Base-by-base conservation (phyloP, 2,797 vertebrate genomes). In the Urocyon cinereoargenteus region DNA sequence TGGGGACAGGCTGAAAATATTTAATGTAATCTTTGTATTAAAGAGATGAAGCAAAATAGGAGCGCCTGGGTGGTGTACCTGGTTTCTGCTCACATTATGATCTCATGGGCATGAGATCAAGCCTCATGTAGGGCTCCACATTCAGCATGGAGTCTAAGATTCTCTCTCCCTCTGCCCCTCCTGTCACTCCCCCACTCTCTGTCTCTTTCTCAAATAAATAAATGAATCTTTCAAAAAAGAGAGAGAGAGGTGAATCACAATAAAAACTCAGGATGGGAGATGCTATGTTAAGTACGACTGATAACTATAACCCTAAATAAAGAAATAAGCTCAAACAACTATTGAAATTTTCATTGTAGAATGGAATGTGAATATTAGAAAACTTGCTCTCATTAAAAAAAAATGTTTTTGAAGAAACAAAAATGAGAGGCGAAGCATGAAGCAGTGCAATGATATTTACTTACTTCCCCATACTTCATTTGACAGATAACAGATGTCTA, bases 401-500 rank as follows among this genome's bases (percentile, higher is more conserved):
- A 78, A 36, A 6, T 79, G 73, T 86, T 96, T 82, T 86, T 93
- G 73, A 95, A 90, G 53, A 90, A 90, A 81, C 18, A 24, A 86
- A 86, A 61, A 22, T 1, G 1, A 55, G 86, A 86, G 6, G 61
- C 19, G 59, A 61, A 70, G 55, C 62, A 15, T 85, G 70, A 95
- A n/a, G 88, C 57, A 81, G 12, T 88, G 12, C 16, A 13, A 34
- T 24, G 64, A 81, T 51, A 81, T 68, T 61, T 62, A 82, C 61
- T 61, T 62, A 82, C 61, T 78, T 87, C 34, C 40, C 62, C 55
- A 53, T 93, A 72, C 5, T 78, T 95, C 85, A 75, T 1, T 88
- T 96, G 86, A 93, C 87, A 73, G 49, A 78, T 34, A 91, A 87
- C 93, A 97, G 94, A 95, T 92, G 81, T 78, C 93, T 73, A 34